phyloP scores from a whole-genome alignment of 2,113 vertebrate genomes.

The Rhinichthys klamathensis region DNA sequence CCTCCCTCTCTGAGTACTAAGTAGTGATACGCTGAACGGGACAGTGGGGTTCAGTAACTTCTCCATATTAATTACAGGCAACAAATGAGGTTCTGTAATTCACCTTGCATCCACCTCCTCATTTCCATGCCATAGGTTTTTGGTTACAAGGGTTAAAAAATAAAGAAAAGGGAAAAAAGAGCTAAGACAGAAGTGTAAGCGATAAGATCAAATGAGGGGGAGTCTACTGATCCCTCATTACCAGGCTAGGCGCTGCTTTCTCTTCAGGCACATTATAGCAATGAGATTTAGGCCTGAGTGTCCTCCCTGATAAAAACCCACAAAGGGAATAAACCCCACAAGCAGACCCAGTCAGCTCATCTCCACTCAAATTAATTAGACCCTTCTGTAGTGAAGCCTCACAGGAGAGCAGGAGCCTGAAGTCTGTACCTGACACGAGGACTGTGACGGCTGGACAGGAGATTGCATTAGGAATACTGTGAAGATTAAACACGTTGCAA shows the following conservation, averaged over 20 bases:
- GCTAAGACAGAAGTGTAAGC: conserved; percentile 58
- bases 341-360: conserved; percentile 68
- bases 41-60: conserved; percentile 50
- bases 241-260: conserved; percentile 64
- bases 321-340: conserved; percentile 65
- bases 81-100: conserved; percentile 58
- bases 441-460: neutral
- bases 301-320: conserved; percentile 63
- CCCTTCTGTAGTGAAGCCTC: conserved; percentile 54
- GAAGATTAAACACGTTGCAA: neutral
- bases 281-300: conserved; percentile 77
- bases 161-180: conserved; percentile 33
- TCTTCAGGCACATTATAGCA: conserved; percentile 74
- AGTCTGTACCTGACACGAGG: conserved; percentile 14
- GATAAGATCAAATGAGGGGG: conserved; percentile 63
- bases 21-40: conserved; percentile 10
- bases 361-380: conserved; percentile 77
- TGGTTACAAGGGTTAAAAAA: conserved; percentile 58
- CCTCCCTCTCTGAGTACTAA: conserved; percentile 12
- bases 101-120: conserved; percentile 59
- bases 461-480: neutral
- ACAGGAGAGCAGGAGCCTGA: conserved; percentile 48
- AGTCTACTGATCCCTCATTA: conserved; percentile 66
- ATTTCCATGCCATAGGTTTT: conserved; percentile 65
- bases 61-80: conserved; percentile 72